phyloP scores from a whole-genome alignment of 1,140 invertebrate species.

The Adelges cooleyi region DNA sequence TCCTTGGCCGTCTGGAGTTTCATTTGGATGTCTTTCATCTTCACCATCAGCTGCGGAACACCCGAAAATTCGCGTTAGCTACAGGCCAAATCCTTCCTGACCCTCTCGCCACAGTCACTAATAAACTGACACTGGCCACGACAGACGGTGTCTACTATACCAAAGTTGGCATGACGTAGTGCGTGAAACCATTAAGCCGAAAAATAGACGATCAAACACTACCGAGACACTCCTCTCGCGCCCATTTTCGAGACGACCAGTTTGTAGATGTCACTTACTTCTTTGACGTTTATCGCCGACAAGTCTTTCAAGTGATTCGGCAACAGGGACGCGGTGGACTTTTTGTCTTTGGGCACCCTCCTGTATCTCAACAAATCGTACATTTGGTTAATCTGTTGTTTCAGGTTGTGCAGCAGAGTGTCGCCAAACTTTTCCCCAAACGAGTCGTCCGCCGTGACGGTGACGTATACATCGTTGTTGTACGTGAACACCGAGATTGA shows the following conservation, averaged over 20 bases:
- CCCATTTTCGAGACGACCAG: too few relatives aligned
- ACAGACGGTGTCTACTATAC: too few relatives aligned
- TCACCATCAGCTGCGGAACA: constrained; percentile 39
- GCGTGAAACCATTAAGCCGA: too few relatives aligned
- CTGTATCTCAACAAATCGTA: constrained; percentile 41
- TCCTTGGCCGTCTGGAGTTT: constrained; percentile 42
- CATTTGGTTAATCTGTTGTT: constrained; percentile 40
- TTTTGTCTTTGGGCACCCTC: constrained; percentile 42
- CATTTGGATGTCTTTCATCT: constrained; percentile 42
- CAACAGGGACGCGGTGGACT: not conserved
- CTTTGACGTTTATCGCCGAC: not conserved
- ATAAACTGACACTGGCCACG: too few relatives aligned
- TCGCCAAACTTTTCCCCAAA: constrained; percentile 7
- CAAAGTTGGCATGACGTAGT: too few relatives aligned
- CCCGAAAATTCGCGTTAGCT: too few relatives aligned
- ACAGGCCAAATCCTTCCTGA: too few relatives aligned
- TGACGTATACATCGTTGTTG: constrained; percentile 42
- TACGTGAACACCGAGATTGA: constrained; percentile 46
- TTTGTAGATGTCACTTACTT: not conserved
- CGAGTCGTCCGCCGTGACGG: constrained; percentile 40
- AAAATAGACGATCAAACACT: not conserved
- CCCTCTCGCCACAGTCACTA: too few relatives aligned
- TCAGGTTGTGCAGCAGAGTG: constrained; percentile 10
- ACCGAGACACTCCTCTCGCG: not conserved
- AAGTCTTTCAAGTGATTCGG: constrained; percentile 3